Evolutionary conservation across 2,113 vertebrate genomes (phyloP).

Genomic region (Martes martes): DNA sequence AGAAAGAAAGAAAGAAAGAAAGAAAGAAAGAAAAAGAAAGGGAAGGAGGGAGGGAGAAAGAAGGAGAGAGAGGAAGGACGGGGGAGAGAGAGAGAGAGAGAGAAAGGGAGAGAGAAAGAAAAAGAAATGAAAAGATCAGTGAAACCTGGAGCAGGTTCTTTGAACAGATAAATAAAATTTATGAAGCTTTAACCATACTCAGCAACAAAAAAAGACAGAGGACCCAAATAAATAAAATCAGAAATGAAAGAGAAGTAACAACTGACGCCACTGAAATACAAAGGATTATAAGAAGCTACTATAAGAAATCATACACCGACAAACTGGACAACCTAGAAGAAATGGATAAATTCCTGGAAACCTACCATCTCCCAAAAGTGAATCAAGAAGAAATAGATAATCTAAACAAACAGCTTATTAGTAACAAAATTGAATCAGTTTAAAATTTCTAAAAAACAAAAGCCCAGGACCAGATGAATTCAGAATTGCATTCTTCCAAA

Average conservation of each 20-base stretch:
- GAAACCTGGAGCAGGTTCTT: neutral
- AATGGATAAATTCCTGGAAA: neutral
- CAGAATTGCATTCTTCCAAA: neutral
- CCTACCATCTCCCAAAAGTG: neutral
- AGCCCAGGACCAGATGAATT: neutral
- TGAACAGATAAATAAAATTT: neutral
- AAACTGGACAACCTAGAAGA: neutral
- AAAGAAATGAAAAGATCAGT: neutral
- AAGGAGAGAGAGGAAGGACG: too few relatives aligned
- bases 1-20: neutral
- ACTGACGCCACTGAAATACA: neutral
- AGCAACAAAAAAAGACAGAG: neutral
- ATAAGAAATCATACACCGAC: neutral
- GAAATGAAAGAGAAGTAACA: neutral
- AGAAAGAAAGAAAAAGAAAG: too few relatives aligned
- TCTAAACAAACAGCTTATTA: neutral
- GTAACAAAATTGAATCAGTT: neutral
- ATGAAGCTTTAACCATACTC: neutral
- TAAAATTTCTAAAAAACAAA: neutral
- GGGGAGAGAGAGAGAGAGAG: too few relatives aligned
- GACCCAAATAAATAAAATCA: neutral
- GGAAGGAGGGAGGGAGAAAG: too few relatives aligned
- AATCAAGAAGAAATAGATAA: neutral
- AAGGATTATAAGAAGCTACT: neutral
- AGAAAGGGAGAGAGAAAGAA: neutral